A percentile compares a stretch with the other conserved stretches of the same genome.
Conservation (phyloP, 35 echinoderm and acorn worm species). For the Amphiura filiformis region DNA sequence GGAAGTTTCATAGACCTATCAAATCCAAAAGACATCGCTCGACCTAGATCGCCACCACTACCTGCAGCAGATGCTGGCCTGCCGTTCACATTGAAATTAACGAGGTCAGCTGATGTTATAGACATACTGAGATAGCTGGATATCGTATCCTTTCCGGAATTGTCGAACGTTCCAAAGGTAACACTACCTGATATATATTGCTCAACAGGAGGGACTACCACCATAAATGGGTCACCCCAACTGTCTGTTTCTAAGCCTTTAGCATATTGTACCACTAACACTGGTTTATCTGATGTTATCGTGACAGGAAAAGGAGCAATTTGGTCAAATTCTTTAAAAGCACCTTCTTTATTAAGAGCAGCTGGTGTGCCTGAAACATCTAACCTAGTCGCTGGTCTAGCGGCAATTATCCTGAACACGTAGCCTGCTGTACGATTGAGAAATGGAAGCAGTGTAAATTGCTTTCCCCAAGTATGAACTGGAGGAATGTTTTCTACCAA, state of each 20-base stretch:
- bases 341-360: constrained; percentile 42
- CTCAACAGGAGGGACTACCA: constrained; percentile 65
- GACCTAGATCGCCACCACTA: constrained; percentile 17
- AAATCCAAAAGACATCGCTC: constrained; percentile 42
- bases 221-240: constrained; percentile 82
- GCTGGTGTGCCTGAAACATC: constrained; percentile 48
- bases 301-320: constrained; percentile 43
- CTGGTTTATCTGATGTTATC: constrained; percentile 64
- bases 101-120: constrained; percentile 60
- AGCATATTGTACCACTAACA: constrained; percentile 75
- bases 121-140: constrained; percentile 51
- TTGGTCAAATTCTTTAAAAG: constrained; percentile 84
- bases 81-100: constrained; percentile 49
- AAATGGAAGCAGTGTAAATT: constrained; percentile 75
- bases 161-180: constrained; percentile 79
- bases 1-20: constrained; percentile 50
- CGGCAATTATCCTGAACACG: constrained; percentile 73
- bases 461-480: constrained; percentile 61
- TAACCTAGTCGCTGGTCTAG: constrained; percentile 58
- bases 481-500: constrained; percentile 87
- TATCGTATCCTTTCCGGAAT: constrained; percentile 26
- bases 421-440: constrained; percentile 71
- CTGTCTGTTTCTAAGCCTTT: constrained; percentile 74
- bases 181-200: constrained; percentile 77
- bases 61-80: constrained; percentile 36